Evolutionary conservation across 2,797 vertebrate genomes (phyloP).

Genomic region (Prunella strophiata): DNA sequence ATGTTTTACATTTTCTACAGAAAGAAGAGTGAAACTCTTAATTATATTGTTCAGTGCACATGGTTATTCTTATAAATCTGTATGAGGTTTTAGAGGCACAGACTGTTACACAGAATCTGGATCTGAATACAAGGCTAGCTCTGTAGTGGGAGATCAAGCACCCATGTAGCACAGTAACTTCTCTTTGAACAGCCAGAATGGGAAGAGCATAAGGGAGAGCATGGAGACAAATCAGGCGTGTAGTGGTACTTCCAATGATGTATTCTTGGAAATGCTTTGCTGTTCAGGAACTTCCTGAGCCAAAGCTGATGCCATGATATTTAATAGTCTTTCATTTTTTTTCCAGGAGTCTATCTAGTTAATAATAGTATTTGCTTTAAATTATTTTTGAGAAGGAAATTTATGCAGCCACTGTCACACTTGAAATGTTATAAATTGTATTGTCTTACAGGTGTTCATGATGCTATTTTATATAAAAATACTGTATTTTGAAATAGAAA

Average conservation of each 20-base stretch:
- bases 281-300: background rate
- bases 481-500: background rate
- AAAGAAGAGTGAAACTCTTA: background rate
- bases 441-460: background rate
- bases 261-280: background rate
- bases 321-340: background rate
- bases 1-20: background rate
- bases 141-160: background rate
- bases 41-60: background rate
- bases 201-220: background rate
- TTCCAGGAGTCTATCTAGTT: background rate
- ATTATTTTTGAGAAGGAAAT: background rate
- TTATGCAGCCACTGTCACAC: background rate
- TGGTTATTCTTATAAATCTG: background rate
- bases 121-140: background rate
- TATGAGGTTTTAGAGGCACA: background rate
- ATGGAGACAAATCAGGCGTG: background rate
- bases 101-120: background rate
- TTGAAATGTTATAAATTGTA: background rate
- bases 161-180: background rate
- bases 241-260: background rate
- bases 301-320: background rate
- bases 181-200: background rate
- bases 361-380: background rate
- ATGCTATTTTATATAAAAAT: background rate